phyloP scores from a whole-genome alignment of 2,888 invertebrate species.

The Monochamus alternatus region DNA sequence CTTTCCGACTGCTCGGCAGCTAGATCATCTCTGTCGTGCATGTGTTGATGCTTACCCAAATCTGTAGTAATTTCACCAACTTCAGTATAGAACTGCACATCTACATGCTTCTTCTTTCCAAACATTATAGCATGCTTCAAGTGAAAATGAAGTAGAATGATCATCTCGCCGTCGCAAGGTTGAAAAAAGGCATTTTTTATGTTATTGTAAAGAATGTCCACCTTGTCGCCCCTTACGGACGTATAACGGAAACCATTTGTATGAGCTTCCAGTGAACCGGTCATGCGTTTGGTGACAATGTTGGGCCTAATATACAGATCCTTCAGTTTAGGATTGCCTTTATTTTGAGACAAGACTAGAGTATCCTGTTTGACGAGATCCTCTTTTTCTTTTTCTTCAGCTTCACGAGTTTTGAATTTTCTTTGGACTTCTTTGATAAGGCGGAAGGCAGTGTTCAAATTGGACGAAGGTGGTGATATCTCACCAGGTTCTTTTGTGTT shows the following conservation, averaged over 20 bases:
- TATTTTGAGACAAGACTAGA: constrained; percentile 92
- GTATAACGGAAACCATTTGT: constrained; percentile 95
- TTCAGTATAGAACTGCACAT: constrained; percentile 99
- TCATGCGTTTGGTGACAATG: constrained; percentile 97
- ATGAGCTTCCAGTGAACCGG: constrained; percentile 94
- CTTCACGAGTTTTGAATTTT: constrained; percentile 97
- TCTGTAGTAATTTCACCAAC: constrained; percentile 99
- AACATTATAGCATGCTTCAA: constrained; percentile 99
- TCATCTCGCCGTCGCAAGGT: constrained; percentile 99
- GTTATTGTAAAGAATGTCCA: constrained; percentile 99
- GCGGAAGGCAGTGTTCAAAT: constrained; percentile 96
- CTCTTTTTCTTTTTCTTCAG: constrained; percentile 98
- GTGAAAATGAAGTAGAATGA: constrained; percentile 98
- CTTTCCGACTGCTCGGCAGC: constrained; percentile 99
- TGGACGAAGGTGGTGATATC: constrained; percentile 93
- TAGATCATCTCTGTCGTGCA: constrained; percentile 99
- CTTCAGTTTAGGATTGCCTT: constrained; percentile 97
- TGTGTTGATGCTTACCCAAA: constrained; percentile 99
- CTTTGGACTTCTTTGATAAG: constrained; percentile 98
- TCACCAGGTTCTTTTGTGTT: constrained; percentile 99
- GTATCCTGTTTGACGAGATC: constrained; percentile 99
- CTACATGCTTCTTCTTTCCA: constrained; percentile 97
- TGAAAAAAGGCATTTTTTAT: constrained; percentile 99
- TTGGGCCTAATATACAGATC: constrained; percentile 99
- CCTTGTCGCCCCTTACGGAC: constrained; percentile 99